Evolutionary conservation across 2,888 invertebrate species (phyloP).

Genomic region (Adelphocoris suturalis): DNA sequence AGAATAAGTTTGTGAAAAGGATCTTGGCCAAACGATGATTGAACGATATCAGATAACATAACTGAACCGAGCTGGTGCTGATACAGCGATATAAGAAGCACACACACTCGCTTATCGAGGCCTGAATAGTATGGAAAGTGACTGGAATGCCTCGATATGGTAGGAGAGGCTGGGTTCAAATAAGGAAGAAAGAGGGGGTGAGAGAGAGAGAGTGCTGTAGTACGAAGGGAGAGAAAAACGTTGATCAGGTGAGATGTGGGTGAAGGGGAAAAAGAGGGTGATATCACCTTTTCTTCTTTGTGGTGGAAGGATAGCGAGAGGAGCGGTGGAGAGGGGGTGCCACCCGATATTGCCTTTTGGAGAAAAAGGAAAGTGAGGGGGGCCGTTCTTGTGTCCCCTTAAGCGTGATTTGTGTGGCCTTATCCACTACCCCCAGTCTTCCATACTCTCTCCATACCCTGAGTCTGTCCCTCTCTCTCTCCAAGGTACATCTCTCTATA

Average conservation of each 20-base stretch:
- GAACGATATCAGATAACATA: background rate
- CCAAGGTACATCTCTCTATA: conserved; percentile 19
- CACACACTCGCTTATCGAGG: background rate
- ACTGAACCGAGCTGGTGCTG: background rate
- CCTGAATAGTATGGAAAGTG: background rate
- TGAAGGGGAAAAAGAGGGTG: conserved; percentile 9
- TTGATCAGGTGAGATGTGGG: conserved; percentile 36
- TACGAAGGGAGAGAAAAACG: conserved; percentile 7
- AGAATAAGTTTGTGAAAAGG: too few species aligned
- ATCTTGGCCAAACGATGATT: too few species aligned
- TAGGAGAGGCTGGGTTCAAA: background rate
- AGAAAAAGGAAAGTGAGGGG: background rate
- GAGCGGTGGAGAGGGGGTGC: background rate
- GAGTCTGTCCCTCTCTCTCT: background rate
- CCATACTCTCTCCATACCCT: conserved; percentile 8
- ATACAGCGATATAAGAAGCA: background rate
- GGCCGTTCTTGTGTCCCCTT: conserved; percentile 7
- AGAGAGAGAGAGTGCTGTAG: background rate
- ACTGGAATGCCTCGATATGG: too few species aligned
- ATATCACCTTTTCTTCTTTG: conserved; percentile 18
- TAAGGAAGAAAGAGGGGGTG: background rate
- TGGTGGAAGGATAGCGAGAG: background rate
- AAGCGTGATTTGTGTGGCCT: conserved; percentile 42
- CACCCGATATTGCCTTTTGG: conserved; percentile 32
- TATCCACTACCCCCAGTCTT: conserved; percentile 4